Conservation (phyloP, 2,797 vertebrate genomes). For the Chloroceryle inda region DNA sequence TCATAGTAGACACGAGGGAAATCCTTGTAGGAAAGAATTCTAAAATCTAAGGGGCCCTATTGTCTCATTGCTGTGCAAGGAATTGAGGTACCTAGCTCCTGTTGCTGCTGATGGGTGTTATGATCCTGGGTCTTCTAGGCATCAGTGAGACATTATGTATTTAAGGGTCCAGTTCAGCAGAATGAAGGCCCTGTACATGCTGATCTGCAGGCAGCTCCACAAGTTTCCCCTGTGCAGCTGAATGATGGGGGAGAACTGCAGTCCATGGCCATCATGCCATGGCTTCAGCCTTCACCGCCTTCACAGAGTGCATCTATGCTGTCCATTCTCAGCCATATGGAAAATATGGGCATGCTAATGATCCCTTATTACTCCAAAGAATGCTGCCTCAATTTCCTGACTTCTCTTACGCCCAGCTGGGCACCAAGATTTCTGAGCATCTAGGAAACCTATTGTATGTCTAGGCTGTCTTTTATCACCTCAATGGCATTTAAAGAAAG, state of each 20-base stretch:
- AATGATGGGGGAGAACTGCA: not conserved
- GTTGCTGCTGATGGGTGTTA: constrained; percentile 64
- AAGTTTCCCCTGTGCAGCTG: not conserved
- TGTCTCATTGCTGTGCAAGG: constrained; percentile 62
- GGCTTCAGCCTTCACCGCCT: not conserved
- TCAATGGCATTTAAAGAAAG: not conserved
- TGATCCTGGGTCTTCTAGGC: constrained; percentile 30
- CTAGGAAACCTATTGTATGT: not conserved
- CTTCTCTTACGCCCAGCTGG: not conserved
- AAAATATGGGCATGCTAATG: not conserved
- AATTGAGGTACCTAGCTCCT: constrained; percentile 66
- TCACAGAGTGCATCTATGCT: not conserved
- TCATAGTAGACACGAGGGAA: constrained; percentile 80
- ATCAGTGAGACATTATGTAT: constrained; percentile 17
- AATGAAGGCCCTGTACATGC: not conserved
- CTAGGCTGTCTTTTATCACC: not conserved
- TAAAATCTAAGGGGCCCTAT: constrained; percentile 74
- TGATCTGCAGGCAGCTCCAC: not conserved
- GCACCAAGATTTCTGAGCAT: not conserved
- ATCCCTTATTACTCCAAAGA: not conserved
- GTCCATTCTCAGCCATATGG: not conserved
- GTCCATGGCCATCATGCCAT: not conserved
- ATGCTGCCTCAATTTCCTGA: not conserved
- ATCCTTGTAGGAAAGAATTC: constrained; percentile 77
- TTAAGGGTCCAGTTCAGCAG: not conserved